A percentile compares a stretch with the other conserved stretches of the same genome.
Conservation (phyloP, 2,888 invertebrate species). For the Monoplex corrugatus region DNA sequence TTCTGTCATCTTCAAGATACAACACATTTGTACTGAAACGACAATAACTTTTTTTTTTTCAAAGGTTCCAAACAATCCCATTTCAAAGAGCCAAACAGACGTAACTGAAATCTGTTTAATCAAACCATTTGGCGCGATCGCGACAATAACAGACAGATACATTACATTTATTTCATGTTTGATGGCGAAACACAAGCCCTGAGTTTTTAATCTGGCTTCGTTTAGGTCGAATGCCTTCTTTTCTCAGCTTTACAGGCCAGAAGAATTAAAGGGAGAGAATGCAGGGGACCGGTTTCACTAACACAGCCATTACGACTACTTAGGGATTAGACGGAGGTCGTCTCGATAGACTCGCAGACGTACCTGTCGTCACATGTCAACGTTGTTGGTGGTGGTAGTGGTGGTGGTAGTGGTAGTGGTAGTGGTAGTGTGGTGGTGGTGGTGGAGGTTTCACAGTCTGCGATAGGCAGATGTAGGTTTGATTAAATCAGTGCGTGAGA, state of each 20-base stretch:
- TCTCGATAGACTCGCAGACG: neutral
- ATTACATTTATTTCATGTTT: neutral
- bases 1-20: neutral
- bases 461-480: too few relatives aligned
- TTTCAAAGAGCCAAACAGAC: neutral
- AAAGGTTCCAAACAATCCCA: neutral
- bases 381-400: too few relatives aligned
- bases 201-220: neutral
- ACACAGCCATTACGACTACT: slow-evolving; percentile 18
- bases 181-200: neutral
- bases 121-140: slow-evolving; percentile 2
- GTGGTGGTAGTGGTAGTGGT: too few relatives aligned
- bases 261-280: neutral
- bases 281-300: slow-evolving; percentile 5
- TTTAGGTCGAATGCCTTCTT: slow-evolving; percentile 20
- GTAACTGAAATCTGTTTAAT: neutral
- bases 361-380: neutral
- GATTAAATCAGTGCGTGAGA: too few relatives aligned
- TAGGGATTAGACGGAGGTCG: neutral
- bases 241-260: neutral
- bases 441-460: too few relatives aligned
- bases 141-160: neutral
- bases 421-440: too few relatives aligned
- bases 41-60: neutral
- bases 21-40: neutral